phyloP scores from a whole-genome alignment of 2,888 invertebrate genomes.

The Hanleya hanleyi region DNA sequence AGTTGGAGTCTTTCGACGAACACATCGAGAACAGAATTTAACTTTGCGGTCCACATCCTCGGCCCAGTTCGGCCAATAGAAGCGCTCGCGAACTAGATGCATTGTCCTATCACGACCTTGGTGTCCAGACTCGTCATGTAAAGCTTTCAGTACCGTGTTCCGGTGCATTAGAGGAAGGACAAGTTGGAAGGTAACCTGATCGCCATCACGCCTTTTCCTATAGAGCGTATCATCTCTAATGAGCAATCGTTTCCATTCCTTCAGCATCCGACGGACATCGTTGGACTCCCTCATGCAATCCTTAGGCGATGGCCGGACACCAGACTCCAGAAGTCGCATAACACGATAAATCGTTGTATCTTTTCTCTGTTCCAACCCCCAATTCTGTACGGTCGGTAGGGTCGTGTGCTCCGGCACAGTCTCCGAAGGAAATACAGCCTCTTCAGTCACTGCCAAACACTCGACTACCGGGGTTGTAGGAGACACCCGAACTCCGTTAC shows the following conservation, averaged over 20 bases:
- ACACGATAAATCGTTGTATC: not conserved
- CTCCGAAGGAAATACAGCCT: not conserved
- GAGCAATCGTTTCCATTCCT: not conserved
- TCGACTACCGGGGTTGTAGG: not conserved
- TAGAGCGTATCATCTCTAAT: not conserved
- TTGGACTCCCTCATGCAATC: not conserved
- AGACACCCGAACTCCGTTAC: not conserved
- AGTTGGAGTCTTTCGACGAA: not conserved
- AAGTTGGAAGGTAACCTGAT: not conserved
- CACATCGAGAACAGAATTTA: not conserved
- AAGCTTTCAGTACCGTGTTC: not conserved
- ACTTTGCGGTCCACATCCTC: not conserved
- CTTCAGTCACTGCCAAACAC: not conserved
- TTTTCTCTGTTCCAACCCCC: not conserved
- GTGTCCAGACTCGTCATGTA: not conserved
- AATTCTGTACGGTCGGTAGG: not conserved
- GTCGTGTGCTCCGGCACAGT: not conserved
- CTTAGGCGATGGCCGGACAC: not conserved
- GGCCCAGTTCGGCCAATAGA: slow-evolving; percentile 12
- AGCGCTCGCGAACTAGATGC: not conserved
- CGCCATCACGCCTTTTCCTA: not conserved
- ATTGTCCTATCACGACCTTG: slow-evolving; percentile 8
- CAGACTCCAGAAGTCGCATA: not conserved
- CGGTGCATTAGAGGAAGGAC: not conserved
- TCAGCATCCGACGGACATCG: not conserved